Percentiles rank a stretch among this genome's conserved stretches.
Evolutionary conservation across 2,113 vertebrate genomes (phyloP).

Genomic region (Dicrurus megarhynchus): DNA sequence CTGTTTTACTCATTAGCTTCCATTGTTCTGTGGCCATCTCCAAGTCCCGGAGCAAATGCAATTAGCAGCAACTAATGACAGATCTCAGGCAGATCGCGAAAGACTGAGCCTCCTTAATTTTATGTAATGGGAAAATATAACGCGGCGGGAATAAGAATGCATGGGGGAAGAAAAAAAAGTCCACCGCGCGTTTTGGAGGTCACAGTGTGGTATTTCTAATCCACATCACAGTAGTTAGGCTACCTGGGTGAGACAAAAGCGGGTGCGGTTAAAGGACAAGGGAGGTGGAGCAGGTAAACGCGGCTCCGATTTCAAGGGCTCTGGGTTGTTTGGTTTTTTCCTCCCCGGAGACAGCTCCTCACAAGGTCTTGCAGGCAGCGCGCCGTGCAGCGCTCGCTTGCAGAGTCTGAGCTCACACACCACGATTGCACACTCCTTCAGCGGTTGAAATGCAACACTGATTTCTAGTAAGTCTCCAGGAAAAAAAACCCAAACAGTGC

Average conservation of each 20-base stretch:
- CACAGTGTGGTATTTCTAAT: not conserved
- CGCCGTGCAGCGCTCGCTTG: not conserved
- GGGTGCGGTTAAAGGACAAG: not conserved
- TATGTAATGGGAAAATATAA: not conserved
- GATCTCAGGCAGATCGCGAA: not conserved
- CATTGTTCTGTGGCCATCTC: not conserved
- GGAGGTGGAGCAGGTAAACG: constrained; percentile 1
- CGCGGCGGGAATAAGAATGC: not conserved
- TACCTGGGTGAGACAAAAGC: not conserved
- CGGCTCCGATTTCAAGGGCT: not conserved
- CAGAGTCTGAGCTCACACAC: not conserved
- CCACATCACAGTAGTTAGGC: not conserved
- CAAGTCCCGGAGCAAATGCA: not conserved
- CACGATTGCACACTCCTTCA: not conserved
- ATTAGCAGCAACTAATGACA: constrained; percentile 11
- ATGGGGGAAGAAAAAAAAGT: not conserved
- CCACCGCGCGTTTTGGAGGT: constrained; percentile 33
- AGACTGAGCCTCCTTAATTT: not conserved
- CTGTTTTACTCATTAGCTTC: constrained; percentile 20
- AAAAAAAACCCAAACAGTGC: not conserved
- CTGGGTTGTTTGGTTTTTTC: not conserved
- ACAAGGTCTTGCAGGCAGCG: not conserved
- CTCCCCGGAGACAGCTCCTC: not conserved
- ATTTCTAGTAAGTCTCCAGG: not conserved
- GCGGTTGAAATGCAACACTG: not conserved